Percentiles rank a stretch among this genome's conserved stretches.
Conservation (phyloP, 2,888 invertebrate species). For the Apotomis capreana region DNA sequence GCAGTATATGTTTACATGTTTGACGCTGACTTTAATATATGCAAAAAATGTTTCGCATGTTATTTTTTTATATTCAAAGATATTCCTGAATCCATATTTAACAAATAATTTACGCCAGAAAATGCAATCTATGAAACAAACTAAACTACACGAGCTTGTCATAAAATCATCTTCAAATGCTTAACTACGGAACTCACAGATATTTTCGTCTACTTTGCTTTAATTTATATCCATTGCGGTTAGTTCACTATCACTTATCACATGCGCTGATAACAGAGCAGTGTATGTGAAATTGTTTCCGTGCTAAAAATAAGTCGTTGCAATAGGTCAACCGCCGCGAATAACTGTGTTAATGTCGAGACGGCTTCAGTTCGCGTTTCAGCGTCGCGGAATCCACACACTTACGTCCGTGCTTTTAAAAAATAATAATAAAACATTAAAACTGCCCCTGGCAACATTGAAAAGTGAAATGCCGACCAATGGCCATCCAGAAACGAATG, state of each 20-base stretch:
- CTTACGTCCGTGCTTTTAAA: conserved; percentile 1
- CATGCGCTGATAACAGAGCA: background rate
- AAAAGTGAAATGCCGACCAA: conserved; percentile 37
- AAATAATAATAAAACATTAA: conserved; percentile 9
- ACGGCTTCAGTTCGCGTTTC: conserved; percentile 38
- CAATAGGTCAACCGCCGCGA: conserved; percentile 29
- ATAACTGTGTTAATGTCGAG: conserved; percentile 23
- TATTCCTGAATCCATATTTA: too few relatives aligned
- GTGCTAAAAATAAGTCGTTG: conserved; percentile 18
- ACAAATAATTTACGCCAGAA: too few relatives aligned
- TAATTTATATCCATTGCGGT: conserved; percentile 6
- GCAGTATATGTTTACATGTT: too few relatives aligned
- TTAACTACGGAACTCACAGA: background rate
- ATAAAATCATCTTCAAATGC: background rate
- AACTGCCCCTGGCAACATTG: conserved; percentile 4
- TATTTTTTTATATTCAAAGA: too few relatives aligned
- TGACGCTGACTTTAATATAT: too few relatives aligned
- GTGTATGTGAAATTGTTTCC: conserved; percentile 19
- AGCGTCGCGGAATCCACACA: conserved; percentile 27
- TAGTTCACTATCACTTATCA: background rate
- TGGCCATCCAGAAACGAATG: conserved; percentile 39
- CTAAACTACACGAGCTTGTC: background rate
- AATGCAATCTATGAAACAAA: background rate
- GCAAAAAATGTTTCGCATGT: too few relatives aligned
- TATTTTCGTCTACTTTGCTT: conserved; percentile 3